Evolutionary conservation across 2,888 invertebrate genomes (phyloP), one percentile per base, ranked within the genome.

Genomic region (Orthosia cruda): DNA sequence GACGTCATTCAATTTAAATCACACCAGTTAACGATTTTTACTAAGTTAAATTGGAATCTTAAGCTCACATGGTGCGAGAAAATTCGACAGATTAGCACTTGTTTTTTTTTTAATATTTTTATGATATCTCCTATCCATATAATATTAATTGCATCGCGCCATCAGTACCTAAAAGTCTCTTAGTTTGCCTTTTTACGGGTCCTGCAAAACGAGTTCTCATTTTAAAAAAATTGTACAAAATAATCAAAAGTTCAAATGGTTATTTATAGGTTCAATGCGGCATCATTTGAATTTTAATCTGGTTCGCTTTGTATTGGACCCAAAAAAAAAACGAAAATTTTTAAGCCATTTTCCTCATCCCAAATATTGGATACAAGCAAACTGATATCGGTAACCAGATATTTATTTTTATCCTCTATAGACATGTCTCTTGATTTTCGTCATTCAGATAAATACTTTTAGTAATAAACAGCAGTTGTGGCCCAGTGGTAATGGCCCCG

Each of bases 311-410:
- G 5, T 15, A 26, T 23, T 13, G 7, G 16, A 4, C 5, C 7
- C 32, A 52, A 67, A 74, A 61, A 65, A 66, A 5, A n/a, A 1
- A 9, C 40, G 40, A 13, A 77, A 32, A 67, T 55, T 20, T 13
- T 5, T 16, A 59, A 23, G 2, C 3, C 16, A 23, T 52, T 54
- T 77, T 68, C 47, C 59, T 68, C 62, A 61, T 57, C 18, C 23
- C 11, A 47, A 45, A 20, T 50, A 50, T 16, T 58, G 12, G 7
- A 18, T 7, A 18, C n/a, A 5, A 45, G 16, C 1, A 13, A 1
- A 26, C 45, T 45, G 20, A 23, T 23, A n/a, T 72, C 58, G 45
- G 13, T 32, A 32, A 40, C 49, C n/a, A 26, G n/a, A 65, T 64
- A 26, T 40, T 40, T 40, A 23, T 57, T 49, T n/a, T 20, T 55